Evolutionary conservation across 2,797 vertebrate species (phyloP).

Genomic region (Darevskia mixta): DNA sequence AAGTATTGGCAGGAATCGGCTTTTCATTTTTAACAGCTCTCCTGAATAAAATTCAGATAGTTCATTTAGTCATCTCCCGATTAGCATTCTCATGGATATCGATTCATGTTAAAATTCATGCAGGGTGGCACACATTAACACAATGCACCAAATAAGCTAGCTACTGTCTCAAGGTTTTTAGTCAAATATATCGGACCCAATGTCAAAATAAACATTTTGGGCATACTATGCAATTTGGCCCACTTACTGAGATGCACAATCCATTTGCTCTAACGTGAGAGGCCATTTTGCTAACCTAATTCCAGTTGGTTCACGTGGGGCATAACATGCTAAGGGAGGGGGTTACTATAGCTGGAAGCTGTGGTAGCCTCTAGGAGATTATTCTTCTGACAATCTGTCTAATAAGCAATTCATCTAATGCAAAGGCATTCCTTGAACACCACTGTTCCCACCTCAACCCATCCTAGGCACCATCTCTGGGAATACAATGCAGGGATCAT

Average conservation of each 20-base stretch:
- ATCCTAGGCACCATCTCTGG: neutral
- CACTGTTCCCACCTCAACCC: neutral
- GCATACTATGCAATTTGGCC: neutral
- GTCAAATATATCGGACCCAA: neutral
- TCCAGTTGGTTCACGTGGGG: no score
- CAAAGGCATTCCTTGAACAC: neutral
- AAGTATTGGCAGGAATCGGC: neutral
- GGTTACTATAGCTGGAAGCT: neutral
- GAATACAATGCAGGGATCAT: no score
- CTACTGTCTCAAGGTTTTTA: neutral
- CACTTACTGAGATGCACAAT: neutral
- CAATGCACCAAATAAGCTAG: neutral
- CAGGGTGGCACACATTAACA: neutral
- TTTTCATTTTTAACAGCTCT: slow-evolving; percentile 12
- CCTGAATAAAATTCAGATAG: slow-evolving; percentile 5
- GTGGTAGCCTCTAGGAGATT: no score
- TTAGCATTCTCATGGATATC: neutral
- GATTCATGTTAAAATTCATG: neutral
- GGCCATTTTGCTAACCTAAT: neutral
- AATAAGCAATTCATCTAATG: neutral
- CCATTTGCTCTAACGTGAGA: neutral
- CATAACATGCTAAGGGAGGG: neutral
- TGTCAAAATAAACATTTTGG: neutral
- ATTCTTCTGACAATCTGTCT: neutral
- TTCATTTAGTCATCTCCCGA: slow-evolving; percentile 20